Percentiles rank a stretch among this genome's conserved stretches.
Conservation (phyloP, 2,888 invertebrate species). For the Drosophila bunnanda region DNA sequence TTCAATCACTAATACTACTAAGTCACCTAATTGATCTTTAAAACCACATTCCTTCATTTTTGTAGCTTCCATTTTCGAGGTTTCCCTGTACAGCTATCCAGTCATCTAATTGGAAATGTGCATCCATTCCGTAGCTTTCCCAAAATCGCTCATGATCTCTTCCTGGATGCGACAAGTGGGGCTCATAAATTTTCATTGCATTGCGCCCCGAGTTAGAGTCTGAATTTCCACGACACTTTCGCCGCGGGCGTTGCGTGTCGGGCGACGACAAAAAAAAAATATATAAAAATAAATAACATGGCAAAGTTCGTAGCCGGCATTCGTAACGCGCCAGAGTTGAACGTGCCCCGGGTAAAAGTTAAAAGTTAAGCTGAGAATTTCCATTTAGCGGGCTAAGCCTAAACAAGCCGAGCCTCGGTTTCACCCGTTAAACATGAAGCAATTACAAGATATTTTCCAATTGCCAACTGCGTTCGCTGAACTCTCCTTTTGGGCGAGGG, state of each 20-base stretch:
- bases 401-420: slow-evolving; percentile 29
- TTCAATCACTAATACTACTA: too few relatives aligned
- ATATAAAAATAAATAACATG: slow-evolving; percentile 35
- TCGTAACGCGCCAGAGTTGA: slow-evolving; percentile 42
- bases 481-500: slow-evolving; percentile 52
- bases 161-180: slow-evolving; percentile 22
- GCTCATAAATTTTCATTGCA: slow-evolving; percentile 50
- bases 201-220: neutral
- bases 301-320: slow-evolving; percentile 12
- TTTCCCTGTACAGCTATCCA: neutral
- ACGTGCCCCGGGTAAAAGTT: slow-evolving; percentile 71
- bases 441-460: slow-evolving; percentile 50
- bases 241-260: slow-evolving; percentile 63
- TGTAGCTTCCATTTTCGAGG: neutral
- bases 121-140: slow-evolving; percentile 11
- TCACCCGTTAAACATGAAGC: slow-evolving; percentile 38
- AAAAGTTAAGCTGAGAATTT: slow-evolving; percentile 62
- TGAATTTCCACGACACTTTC: slow-evolving; percentile 66
- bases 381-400: slow-evolving; percentile 37
- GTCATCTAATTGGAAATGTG: slow-evolving; percentile 32
- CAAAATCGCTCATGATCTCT: slow-evolving; percentile 15
- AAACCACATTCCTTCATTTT: neutral
- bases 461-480: slow-evolving; percentile 64
- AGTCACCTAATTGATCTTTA: neutral
- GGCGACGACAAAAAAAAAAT: slow-evolving; percentile 32